These are phyloP conservation scores for Pomatostomus ruficeps DNA, from an alignment of 2,113 vertebrate species.

Conservation along the genomic window DNA sequence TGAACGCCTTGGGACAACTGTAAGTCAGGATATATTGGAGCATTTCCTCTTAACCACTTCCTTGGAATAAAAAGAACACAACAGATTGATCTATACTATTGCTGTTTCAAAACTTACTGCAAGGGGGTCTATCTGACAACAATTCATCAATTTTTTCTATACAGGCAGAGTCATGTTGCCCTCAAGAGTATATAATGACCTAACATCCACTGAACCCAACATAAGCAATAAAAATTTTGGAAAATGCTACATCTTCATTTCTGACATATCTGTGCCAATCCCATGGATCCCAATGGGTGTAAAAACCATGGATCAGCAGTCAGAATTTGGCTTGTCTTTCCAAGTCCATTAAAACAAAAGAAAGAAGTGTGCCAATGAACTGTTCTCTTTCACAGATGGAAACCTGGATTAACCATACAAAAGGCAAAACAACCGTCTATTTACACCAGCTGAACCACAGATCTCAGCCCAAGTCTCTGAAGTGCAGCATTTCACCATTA, in stretches of 20 bases:
- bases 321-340: not conserved
- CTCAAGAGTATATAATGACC: not conserved
- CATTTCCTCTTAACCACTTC: not conserved
- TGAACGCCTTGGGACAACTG: not conserved
- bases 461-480: not conserved
- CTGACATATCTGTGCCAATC: not conserved
- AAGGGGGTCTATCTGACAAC: not conserved
- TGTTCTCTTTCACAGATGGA: not conserved
- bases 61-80: not conserved
- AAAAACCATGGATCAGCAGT: not conserved
- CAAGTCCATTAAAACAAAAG: not conserved
- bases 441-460: not conserved
- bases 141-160: not conserved
- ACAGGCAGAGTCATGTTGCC: not conserved
- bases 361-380: not conserved
- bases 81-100: not conserved
- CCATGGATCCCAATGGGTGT: not conserved
- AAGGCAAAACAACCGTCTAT: not conserved
- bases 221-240: not conserved
- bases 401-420: not conserved
- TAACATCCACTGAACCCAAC: not conserved
- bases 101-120: not conserved
- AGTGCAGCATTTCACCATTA: conserved; percentile 28
- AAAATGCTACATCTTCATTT: not conserved
- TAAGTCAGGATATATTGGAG: not conserved